Base-by-base conservation (phyloP, 2,113 vertebrate genomes). In the Salminus brasiliensis region DNA sequence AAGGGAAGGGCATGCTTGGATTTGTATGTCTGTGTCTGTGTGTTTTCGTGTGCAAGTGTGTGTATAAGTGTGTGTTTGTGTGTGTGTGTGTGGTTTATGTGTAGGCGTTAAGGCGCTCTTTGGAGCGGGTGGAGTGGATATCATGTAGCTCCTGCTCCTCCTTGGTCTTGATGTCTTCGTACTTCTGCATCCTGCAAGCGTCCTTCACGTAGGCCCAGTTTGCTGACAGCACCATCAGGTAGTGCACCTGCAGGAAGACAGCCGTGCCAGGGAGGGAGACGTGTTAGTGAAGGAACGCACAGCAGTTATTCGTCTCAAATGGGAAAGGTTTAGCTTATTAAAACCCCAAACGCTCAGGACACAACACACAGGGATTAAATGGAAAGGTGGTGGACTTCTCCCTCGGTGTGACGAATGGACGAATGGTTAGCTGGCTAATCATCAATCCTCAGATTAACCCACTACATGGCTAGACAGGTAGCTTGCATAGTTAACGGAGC, bases 151-250 rank as follows among this genome's bases (percentile, higher is more conserved):
- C 98, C 88, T 99, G 98, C 69, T 99, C 98, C 88, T 99, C 98
- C 95, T 99, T 98, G 8, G 97, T 98, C 86, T 99, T 99, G 93
- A 99, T 98, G 91, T 99, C 97, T 88, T 99, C 98, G 0, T 99
- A 99, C 83, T 99, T 99, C 88, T 99, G 97, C 97, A 99, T 97
- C 86, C 97, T 93, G 92, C 98, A 99, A 49, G 97, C 97, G 43
- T 98, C 97, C 88, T 99, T 99, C 92, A 99, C 97, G 6, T 99
- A 99, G 83, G 98, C 97, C 97, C 98, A 99, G 93, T 99, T 99
- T 77, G 98, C 97, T 23, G 97, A 97, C 78, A 99, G 94, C 80
- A 99, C 98, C 98, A 99, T 99, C 89, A 99, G 92, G 91, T 99
- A 99, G 81, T 99, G 98, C 81, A 99, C 97, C 98, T 99, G 88